Evolutionary conservation across 1,140 invertebrate species (phyloP).

Genomic region (Bombus confusus): DNA sequence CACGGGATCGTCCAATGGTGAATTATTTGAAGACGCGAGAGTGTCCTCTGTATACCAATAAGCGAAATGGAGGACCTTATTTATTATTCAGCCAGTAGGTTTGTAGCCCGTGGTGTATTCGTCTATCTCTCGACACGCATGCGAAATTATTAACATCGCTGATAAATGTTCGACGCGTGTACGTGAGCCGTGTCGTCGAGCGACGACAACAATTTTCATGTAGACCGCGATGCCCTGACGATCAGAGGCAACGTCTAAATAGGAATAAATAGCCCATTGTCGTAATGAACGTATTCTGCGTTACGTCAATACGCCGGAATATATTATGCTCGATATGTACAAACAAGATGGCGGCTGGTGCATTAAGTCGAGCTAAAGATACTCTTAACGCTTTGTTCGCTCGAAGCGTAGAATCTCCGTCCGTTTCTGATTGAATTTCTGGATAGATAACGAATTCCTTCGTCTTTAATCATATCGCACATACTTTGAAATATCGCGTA

Average conservation of each 20-base stretch:
- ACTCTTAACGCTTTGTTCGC: background rate
- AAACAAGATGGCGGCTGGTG: slow-evolving; percentile 28
- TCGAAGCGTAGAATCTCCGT: background rate
- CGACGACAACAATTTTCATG: slow-evolving; percentile 38
- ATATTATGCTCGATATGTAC: slow-evolving; percentile 34
- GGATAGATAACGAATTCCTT: background rate
- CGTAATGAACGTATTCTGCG: slow-evolving; percentile 52
- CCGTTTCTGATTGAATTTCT: background rate
- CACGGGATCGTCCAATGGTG: background rate
- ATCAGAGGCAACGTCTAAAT: slow-evolving; percentile 47
- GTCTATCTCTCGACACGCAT: slow-evolving; percentile 44
- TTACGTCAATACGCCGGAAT: slow-evolving; percentile 52
- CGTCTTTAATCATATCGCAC: no score
- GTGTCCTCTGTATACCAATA: background rate
- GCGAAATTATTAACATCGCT: slow-evolving; percentile 62
- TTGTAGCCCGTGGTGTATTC: slow-evolving; percentile 39
- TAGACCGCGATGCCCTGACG: background rate
- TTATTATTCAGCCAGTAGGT: slow-evolving; percentile 59
- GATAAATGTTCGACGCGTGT: slow-evolving; percentile 33
- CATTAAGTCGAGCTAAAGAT: background rate
- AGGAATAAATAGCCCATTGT: slow-evolving; percentile 55
- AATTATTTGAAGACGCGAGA: slow-evolving; percentile 45
- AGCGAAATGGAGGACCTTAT: slow-evolving; percentile 41
- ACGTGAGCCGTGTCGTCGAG: slow-evolving; percentile 24
- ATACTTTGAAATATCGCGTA: no score